Evolutionary conservation across 2,888 invertebrate genomes (phyloP), one percentile per base, ranked within the genome.

Genomic region (Strigamia transsilvanica): DNA sequence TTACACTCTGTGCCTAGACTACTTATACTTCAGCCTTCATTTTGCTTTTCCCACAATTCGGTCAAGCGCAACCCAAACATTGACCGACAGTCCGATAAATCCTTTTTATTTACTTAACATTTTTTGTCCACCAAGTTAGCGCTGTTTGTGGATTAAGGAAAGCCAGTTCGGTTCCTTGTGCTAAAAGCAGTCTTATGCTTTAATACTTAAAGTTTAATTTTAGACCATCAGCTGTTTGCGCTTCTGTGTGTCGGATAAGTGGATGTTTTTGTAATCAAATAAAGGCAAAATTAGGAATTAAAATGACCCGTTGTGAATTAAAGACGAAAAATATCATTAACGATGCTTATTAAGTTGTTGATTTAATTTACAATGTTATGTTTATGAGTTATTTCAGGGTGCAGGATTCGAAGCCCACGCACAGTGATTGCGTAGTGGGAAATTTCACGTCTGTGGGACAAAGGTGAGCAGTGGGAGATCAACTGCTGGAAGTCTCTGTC

Each of bases 191-290:
- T 18, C 18, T 56, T 56, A 15, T 18, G 12, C 73, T 73, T 73
- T 32, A n/a, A 27, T n/a, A 73, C 73, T 73, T 27, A 27, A 21
- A 12, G 12, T 73, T 73, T 73, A 73, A 73, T 73, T 73, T 73
- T 73, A 73, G 73, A 27, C 73, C 73, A 7, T 73, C 73, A 32
- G 73, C 73, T 73, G 73, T n/a, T 46, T 46, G n/a, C 15, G 46
- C 15, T 46, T 46, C n/a, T n/a, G 13, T 46, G 5, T 46, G n/a
- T 18, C 0, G 21, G 7, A 3, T 51, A 51, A 51, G 51, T 51
- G 51, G 51, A 51, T 51, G 51, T 51, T 51, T 51, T 4, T 51
- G 51, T 51, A 51, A 51, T 51, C 51, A 51, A 18, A 18, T 51
- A 51, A 51, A 51, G 38, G 38, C 38, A 38, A 38, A 38, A 38